Base-by-base conservation (phyloP, 2,797 vertebrate species). In the Scyliorhinus canicula region DNA sequence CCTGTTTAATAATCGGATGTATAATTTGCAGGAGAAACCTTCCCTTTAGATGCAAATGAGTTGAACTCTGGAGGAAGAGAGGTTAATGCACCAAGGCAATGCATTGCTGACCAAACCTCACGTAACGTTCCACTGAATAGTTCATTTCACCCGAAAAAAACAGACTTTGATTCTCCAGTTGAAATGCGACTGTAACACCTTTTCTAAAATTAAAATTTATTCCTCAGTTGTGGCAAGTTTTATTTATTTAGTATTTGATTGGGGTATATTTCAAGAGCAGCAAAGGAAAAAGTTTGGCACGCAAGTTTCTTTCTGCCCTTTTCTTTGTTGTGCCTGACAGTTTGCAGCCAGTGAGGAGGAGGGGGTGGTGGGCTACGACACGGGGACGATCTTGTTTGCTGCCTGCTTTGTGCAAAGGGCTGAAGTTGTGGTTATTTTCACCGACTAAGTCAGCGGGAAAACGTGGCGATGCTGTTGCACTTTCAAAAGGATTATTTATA, bases 21-120 rank as follows among this genome's bases (percentile, higher is more conserved):
- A 90, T 52, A 94, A 90, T 93, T 95, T 95, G 95, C 88, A 82
- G 55, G 95, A 21, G 69, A 95, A 71, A 93, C 90, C 69, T 95
- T 96, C 96, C 95, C 95, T 96, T 95, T 96, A 96, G 95, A 96
- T 96, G 95, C 95, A 96, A 96, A 96, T 96, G 86, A 95, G 74
- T 95, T 74, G 69, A 95, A 57, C 91, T 95, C 47, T 52, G 90
- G 65, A 95, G 95, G 95, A 95, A 95, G 93, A 95, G 90, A 95
- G 95, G 96, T 95, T 95, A 95, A 95, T 95, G 95, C 55, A 95
- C 95, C 93, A 95, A 96, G 95, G 95, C 14, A 95, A 95, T 82
- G 91, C 95, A 69, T 93, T 95, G 28, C 77, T 95, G 95, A 95
- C 93, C 95, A 95, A 95, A 69, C 60, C 55, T 50, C 93, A 93